Percentiles rank a stretch among this genome's conserved stretches.
phyloP scores from a whole-genome alignment of 2,113 vertebrate genomes.

The Meriones unguiculatus region DNA sequence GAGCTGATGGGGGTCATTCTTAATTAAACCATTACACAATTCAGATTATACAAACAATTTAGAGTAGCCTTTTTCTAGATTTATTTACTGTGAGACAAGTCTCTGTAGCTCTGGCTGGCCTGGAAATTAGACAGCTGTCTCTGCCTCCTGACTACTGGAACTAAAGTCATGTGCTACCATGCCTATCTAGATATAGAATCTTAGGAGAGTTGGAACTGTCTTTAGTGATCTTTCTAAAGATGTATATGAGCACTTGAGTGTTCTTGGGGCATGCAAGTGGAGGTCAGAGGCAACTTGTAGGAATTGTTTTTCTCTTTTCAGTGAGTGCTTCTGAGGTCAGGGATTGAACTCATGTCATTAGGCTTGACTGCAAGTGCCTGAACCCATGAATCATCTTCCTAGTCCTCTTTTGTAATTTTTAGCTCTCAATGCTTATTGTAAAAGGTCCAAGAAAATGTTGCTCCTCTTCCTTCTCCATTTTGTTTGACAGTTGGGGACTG shows the following conservation, averaged over 20 bases:
- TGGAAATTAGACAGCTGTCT: neutral
- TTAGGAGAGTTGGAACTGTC: neutral
- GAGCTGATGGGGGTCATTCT: neutral
- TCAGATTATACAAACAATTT: neutral
- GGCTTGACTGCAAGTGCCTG: neutral
- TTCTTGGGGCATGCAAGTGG: neutral
- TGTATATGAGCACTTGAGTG: neutral
- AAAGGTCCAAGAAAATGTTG: slow-evolving; percentile 33
- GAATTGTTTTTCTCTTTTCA: neutral
- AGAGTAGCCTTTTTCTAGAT: neutral
- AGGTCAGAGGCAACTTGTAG: neutral
- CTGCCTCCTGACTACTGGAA: neutral
- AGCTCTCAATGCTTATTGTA: slow-evolving; percentile 11
- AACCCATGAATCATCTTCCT: no score
- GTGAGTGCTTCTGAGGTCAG: neutral
- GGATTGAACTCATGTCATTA: neutral
- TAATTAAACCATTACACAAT: neutral
- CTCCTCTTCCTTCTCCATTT: neutral
- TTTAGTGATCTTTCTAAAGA: neutral
- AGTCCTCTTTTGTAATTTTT: neutral
- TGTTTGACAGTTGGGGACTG: neutral
- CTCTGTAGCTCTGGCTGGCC: neutral
- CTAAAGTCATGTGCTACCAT: neutral
- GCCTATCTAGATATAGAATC: neutral
- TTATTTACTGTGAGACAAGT: neutral